Evolutionary conservation across 2,113 vertebrate species (phyloP).

Genomic region (Anhinga rufa): DNA sequence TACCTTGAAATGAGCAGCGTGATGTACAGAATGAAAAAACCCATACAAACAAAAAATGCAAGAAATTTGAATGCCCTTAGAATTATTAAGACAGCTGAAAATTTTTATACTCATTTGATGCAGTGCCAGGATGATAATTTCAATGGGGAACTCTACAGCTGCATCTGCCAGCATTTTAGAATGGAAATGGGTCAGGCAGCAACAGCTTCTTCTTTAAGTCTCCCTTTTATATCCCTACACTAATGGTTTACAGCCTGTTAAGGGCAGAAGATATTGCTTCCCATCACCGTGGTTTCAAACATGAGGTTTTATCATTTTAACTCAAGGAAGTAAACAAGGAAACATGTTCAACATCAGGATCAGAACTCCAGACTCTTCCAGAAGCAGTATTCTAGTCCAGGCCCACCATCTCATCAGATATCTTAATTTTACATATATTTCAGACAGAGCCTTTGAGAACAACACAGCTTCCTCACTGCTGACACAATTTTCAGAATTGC

Average conservation of each 20-base stretch:
- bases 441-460: background rate
- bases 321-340: background rate
- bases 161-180: background rate
- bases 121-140: background rate
- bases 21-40: background rate
- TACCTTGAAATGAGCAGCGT: background rate
- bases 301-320: background rate
- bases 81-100: slow-evolving; percentile 25
- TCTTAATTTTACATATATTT: background rate
- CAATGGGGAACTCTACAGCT: background rate
- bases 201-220: background rate
- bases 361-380: background rate
- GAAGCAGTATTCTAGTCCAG: background rate
- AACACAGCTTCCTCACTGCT: background rate
- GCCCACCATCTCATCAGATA: background rate
- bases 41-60: background rate
- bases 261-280: background rate
- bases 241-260: background rate
- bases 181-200: background rate
- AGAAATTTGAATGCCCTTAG: background rate
- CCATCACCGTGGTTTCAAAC: background rate
- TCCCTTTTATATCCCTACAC: background rate
- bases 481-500: background rate
- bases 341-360: background rate
- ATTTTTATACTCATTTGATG: background rate